Percentiles rank a stretch among this genome's conserved stretches.
These are phyloP conservation scores for Ditula angustiorana DNA, from an alignment of 2,888 invertebrate species.

Conservation along the genomic window DNA sequence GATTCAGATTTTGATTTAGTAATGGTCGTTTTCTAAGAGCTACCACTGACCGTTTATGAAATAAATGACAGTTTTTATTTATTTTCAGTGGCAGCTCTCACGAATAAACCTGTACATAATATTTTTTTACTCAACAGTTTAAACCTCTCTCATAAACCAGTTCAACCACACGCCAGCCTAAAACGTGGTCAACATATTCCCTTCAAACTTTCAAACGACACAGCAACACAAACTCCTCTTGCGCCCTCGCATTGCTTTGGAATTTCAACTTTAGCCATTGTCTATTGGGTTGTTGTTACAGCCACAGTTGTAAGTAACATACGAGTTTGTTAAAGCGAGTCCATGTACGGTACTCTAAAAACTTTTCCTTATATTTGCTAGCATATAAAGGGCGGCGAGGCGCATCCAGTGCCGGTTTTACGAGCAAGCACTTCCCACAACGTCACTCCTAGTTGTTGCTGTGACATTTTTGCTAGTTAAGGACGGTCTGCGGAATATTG, in stretches of 20 bases:
- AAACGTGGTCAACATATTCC: constrained; percentile 19
- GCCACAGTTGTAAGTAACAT: not conserved
- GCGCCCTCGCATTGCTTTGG: not conserved
- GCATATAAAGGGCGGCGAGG: constrained; percentile 36
- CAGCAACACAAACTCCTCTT: not conserved
- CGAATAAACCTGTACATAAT: no score
- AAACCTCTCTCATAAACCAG: not conserved
- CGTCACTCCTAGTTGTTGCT: constrained; percentile 34
- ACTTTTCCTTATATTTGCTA: constrained; percentile 33
- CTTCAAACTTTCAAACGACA: constrained; percentile 13
- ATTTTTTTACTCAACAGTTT: no score
- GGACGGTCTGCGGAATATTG: constrained; percentile 35
- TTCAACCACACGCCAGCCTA: constrained; percentile 4
- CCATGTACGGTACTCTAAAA: constrained; percentile 19
- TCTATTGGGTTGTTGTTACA: not conserved
- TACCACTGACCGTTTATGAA: no score
- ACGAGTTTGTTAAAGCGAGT: not conserved
- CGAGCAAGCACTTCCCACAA: constrained; percentile 37
- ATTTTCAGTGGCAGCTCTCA: no score
- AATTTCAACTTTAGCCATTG: not conserved
- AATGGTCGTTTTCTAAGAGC: no score
- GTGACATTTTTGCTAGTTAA: constrained; percentile 37
- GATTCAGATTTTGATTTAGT: no score
- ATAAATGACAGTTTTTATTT: no score
- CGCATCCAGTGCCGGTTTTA: constrained; percentile 37